phyloP scores from a whole-genome alignment of 1,140 invertebrate species.

The Brachionus angularis region DNA sequence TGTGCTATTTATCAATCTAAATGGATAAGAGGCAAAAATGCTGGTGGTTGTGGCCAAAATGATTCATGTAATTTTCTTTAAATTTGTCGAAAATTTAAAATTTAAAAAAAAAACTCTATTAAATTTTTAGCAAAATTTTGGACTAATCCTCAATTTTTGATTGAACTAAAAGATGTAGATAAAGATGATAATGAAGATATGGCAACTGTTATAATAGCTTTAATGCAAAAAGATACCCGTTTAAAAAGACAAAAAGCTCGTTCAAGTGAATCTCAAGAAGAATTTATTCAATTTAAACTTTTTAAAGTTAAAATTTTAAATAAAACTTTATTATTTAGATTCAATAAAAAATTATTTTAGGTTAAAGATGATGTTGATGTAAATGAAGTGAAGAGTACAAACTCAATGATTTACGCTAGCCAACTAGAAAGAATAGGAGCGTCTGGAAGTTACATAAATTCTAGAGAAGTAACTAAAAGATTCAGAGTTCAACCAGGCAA shows the following conservation, averaged over 20 bases:
- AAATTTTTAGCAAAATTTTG: slow-evolving; percentile 27
- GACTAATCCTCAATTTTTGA: slow-evolving; percentile 43
- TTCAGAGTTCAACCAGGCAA: slow-evolving; percentile 59
- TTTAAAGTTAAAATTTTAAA: background rate
- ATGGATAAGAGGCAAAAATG: slow-evolving; percentile 35
- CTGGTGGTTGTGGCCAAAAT: slow-evolving; percentile 44
- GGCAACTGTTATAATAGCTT: slow-evolving; percentile 32
- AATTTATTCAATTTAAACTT: slow-evolving; percentile 44
- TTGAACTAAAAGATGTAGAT: slow-evolving; percentile 11
- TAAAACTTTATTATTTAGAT: background rate
- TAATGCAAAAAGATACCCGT: slow-evolving; percentile 41
- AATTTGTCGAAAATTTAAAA: background rate
- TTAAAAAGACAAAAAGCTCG: background rate
- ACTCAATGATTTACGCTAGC: slow-evolving; percentile 22
- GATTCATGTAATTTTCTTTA: slow-evolving; percentile 15
- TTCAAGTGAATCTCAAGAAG: slow-evolving; percentile 19
- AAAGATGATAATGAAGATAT: slow-evolving; percentile 20
- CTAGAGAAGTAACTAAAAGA: slow-evolving; percentile 53
- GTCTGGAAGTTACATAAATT: slow-evolving; percentile 54
- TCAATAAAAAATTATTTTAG: background rate
- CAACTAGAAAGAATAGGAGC: slow-evolving; percentile 46
- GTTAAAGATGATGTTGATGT: background rate
- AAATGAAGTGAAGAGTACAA: background rate
- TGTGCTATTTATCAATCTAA: slow-evolving; percentile 18
- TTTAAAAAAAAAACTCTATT: background rate